phyloP scores from a whole-genome alignment of 2,888 invertebrate species.

The Microplitis deprimator region DNA sequence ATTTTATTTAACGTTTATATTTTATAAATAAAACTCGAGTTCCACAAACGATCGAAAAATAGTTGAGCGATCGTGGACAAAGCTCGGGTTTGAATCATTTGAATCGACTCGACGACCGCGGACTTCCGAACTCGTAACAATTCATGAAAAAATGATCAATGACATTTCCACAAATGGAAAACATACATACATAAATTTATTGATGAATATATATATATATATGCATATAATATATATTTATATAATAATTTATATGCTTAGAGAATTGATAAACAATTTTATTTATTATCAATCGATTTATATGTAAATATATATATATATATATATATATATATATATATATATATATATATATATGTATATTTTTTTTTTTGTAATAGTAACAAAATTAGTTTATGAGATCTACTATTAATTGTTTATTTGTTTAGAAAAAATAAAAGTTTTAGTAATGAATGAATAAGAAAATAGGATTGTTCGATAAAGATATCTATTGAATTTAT shows the following conservation, averaged over 20 bases:
- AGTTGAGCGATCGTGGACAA: conserved; percentile 14
- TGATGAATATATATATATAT: background rate
- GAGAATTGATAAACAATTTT: no score
- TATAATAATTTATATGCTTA: no score
- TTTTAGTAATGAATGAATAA: no score
- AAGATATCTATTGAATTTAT: conserved; percentile 16
- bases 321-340: no score
- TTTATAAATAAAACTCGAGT: conserved; percentile 16
- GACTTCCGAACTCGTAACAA: conserved; percentile 35
- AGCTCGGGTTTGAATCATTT: conserved; percentile 27
- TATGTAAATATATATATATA: no score
- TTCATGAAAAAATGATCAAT: conserved; percentile 30
- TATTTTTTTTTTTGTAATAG: no score
- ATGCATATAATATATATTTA: background rate
- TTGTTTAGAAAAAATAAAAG: no score
- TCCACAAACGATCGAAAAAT: conserved; percentile 10
- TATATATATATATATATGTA: no score
- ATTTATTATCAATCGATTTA: no score
- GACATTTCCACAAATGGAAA: conserved; percentile 13
- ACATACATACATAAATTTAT: conserved; percentile 13
- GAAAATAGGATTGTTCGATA: no score
- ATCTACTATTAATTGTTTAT: no score
- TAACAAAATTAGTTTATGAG: no score
- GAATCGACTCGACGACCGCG: conserved; percentile 17
- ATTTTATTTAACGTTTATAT: conserved; percentile 28